Conservation (phyloP, 2,888 invertebrate genomes). For the Drosophila sordidula region DNA sequence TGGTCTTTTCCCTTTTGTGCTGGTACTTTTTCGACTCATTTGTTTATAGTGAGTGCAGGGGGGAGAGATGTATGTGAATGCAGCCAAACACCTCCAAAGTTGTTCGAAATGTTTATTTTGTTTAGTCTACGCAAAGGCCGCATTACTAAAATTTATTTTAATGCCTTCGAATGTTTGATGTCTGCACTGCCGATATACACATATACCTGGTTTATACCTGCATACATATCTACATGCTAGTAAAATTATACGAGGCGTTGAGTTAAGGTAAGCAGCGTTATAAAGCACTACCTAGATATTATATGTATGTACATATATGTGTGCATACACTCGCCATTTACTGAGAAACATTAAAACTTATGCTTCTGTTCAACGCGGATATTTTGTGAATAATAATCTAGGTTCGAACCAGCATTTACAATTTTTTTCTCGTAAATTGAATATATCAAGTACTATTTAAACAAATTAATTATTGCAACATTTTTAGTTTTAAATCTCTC, state of each 20-base stretch:
- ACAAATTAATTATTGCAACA: no score
- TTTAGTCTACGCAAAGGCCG: conserved; percentile 79
- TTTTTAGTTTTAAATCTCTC: no score
- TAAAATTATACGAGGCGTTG: conserved; percentile 75
- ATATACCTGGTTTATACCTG: background rate
- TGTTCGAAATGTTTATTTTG: conserved; percentile 70
- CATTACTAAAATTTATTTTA: conserved; percentile 73
- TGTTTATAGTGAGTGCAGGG: conserved; percentile 59
- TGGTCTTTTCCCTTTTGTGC: conserved; percentile 7
- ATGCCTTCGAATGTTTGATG: conserved; percentile 74
- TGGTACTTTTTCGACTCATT: conserved; percentile 44
- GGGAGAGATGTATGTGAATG: conserved; percentile 3
- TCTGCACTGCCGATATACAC: conserved; percentile 39
- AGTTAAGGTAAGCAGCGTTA: conserved; percentile 60
- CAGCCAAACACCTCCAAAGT: conserved; percentile 46
- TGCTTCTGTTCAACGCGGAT: background rate
- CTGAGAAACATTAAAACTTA: background rate
- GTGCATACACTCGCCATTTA: no score
- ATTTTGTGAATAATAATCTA: background rate
- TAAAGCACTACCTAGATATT: background rate
- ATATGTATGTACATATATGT: conserved; percentile 2
- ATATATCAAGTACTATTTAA: no score
- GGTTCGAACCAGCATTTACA: no score
- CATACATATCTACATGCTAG: conserved; percentile 3
- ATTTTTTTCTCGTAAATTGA: no score